These are phyloP conservation scores for Campopleginae sp. DNA, from an alignment of 2,888 invertebrate species.

Conservation along the genomic window DNA sequence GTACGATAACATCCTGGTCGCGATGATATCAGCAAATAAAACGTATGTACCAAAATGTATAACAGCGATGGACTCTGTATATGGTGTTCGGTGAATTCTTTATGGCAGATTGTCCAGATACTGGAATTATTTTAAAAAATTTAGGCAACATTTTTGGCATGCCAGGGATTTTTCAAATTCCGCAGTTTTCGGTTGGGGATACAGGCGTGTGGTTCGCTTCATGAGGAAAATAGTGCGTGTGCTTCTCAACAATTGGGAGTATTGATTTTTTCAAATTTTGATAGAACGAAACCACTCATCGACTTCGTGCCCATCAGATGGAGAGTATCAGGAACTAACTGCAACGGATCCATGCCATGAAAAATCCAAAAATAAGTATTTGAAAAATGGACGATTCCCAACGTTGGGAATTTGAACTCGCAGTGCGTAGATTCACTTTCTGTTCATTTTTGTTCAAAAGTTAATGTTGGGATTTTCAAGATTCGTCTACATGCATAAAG, in stretches of 20 bases:
- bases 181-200: not conserved
- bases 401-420: not conserved
- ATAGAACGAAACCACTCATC: not conserved
- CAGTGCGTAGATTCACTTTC: not conserved
- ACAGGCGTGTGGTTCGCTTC: not conserved
- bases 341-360: not conserved
- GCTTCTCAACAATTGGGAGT: not conserved
- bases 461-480: not conserved
- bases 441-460: not conserved
- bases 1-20: no score
- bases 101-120: no score
- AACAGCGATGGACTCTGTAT: no score
- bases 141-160: not conserved
- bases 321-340: not conserved
- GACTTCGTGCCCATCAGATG: not conserved
- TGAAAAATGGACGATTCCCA: not conserved
- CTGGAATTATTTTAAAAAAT: no score
- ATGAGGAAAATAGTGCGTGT: not conserved
- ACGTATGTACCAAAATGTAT: no score
- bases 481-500: not conserved
- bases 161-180: not conserved
- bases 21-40: no score
- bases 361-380: not conserved
- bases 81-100: no score
- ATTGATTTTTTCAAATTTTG: not conserved